Percentiles rank a stretch among this genome's conserved stretches.
Evolutionary conservation across 2,888 invertebrate species (phyloP).

Genomic region (Luperina nickerlii): DNA sequence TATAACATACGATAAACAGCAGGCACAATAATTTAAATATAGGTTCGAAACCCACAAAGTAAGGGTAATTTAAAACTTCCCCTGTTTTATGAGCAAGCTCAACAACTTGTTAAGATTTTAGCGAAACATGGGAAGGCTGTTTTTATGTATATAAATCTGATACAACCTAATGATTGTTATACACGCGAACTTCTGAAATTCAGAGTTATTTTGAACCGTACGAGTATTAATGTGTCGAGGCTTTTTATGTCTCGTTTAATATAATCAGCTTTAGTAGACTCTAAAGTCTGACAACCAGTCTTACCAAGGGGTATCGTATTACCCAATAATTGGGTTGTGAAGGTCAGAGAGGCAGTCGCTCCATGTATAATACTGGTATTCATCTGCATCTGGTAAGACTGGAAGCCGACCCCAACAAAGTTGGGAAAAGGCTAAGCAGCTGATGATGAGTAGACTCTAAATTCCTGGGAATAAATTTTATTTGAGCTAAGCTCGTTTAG

Average conservation of each 20-base stretch:
- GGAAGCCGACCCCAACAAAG: too few relatives aligned
- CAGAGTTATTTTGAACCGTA: conserved; percentile 26
- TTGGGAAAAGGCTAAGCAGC: too few relatives aligned
- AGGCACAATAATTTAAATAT: conserved; percentile 20
- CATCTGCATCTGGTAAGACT: too few relatives aligned
- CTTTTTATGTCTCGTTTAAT: conserved; percentile 30
- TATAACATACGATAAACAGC: background rate
- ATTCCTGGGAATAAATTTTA: conserved; percentile 22
- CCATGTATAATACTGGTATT: too few relatives aligned
- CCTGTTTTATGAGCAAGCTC: conserved; percentile 63
- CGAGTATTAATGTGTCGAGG: conserved; percentile 20
- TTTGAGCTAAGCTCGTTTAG: background rate
- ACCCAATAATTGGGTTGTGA: too few relatives aligned
- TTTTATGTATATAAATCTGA: conserved; percentile 75
- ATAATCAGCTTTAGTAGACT: conserved; percentile 3
- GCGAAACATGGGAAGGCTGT: conserved; percentile 64
- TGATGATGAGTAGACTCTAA: background rate
- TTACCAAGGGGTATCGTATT: too few relatives aligned
- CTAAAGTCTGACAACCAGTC: too few relatives aligned
- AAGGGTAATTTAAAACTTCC: conserved; percentile 50
- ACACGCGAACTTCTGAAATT: conserved; percentile 70
- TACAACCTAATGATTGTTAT: conserved; percentile 68
- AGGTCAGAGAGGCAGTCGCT: too few relatives aligned
- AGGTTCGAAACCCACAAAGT: conserved; percentile 16
- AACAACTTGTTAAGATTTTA: conserved; percentile 71